Evolutionary conservation across 2,797 vertebrate species (phyloP).

Genomic region (Clarias platycephalus): DNA sequence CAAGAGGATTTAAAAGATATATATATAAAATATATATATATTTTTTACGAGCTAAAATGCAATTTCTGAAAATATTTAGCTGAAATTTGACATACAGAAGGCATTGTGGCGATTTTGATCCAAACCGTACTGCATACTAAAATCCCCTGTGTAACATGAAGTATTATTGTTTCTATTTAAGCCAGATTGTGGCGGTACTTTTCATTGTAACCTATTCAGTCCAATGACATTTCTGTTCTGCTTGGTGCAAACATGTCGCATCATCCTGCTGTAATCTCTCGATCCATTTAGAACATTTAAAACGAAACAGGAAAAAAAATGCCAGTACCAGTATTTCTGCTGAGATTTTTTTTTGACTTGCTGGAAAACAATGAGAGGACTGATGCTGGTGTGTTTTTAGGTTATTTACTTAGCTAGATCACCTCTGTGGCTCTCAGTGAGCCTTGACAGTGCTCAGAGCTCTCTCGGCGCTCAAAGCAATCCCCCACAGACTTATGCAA

Average conservation of each 20-base stretch:
- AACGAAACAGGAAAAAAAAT: slow-evolving; percentile 48
- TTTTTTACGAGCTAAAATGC: background rate
- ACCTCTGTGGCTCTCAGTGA: slow-evolving; percentile 59
- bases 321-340: slow-evolving; percentile 25
- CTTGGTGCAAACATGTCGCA: background rate
- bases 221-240: background rate
- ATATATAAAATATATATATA: background rate
- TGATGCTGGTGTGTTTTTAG: slow-evolving; percentile 59
- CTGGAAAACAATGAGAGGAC: slow-evolving; percentile 54
- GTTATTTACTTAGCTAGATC: slow-evolving; percentile 63
- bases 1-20: background rate
- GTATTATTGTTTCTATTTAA: background rate
- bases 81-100: background rate
- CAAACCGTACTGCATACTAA: background rate
- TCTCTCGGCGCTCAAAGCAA: slow-evolving; percentile 60
- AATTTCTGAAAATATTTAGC: background rate
- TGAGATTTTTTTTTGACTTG: slow-evolving; percentile 43
- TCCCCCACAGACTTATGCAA: slow-evolving; percentile 57
- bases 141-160: background rate
- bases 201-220: background rate
- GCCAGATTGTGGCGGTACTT: background rate
- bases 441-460: slow-evolving; percentile 62
- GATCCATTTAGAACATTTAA: slow-evolving; percentile 18
- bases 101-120: background rate
- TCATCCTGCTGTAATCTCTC: background rate